Evolutionary conservation across 1,140 invertebrate species (phyloP), one percentile per base, ranked within the genome.

Genomic region (Anoplophora glabripennis): DNA sequence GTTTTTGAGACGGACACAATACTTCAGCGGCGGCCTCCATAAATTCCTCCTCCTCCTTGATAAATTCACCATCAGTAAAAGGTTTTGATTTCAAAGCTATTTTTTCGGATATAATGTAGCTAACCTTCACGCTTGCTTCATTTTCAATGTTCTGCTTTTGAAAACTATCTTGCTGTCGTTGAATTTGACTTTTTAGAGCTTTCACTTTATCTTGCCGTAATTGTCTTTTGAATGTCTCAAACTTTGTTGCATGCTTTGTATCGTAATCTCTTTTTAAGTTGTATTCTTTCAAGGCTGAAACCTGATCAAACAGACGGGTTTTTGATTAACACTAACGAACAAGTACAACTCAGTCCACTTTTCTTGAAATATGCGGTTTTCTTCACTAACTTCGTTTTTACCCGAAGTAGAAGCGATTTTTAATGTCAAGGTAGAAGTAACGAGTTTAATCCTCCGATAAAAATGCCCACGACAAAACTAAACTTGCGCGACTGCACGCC

Each of bases 31-130:
- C n/a, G n/a, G n/a, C n/a, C n/a, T 69, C 61, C 57, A 70, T 45
- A 53, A 66, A 72, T 54, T 65, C n/a, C n/a, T n/a, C n/a, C n/a
- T n/a, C n/a, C n/a, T n/a, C 58, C 59, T 72, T 71, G 15, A 70
- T 52, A 33, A 70, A 63, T 63, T 73, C 64, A 14, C 64, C 65
- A 51, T 71, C 64, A 56, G 63, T 52, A 58, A 68, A 69, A 47
- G 59, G 56, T 59, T 69, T 72, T 52, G 53, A 57, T 38, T 57
- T 60, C 61, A 55, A 48, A 40, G 66, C 64, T 49, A 68, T 63
- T 59, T 63, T 58, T 45, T 65, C 48, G 46, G 53, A 55, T 37
- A 69, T 63, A 49, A 55, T 57, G 55, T 44, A 64, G 55, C 62
- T 64, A 37, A 49, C 56, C 56, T 62, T 58, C 41, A 58, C 42